Base-by-base conservation (phyloP, 2,113 vertebrate species). In the Gavialis gangeticus region DNA sequence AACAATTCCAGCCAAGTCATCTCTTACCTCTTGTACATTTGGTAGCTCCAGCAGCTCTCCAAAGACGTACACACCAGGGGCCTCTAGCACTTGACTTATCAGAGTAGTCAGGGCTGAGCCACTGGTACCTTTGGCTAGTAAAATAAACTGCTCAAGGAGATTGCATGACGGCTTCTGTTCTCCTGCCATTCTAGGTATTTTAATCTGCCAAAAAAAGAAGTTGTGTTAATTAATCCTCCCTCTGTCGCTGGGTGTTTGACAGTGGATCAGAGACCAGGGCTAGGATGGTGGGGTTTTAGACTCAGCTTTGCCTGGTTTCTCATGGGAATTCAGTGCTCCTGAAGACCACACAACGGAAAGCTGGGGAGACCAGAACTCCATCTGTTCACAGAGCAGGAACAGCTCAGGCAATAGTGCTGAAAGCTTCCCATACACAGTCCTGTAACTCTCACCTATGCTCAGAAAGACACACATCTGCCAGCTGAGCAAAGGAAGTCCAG, bases 1-100 rank as follows among this genome's bases (percentile, higher is more conserved):
- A 34, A 11, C 4, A 90, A 86, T 59, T 60, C 79, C 69, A 86
- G 0, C 87, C 58, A 92, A 63, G 18, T 82, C 22, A 34, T 15
- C 13, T 90, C 97, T 97, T 98, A 99, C 98, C 98, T 98, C 98
- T 97, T 98, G 98, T 77, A 99, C 98, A 25, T 98, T 98, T 69
- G 98, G 95, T 93, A 99, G 96, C 85, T 98, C 98, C 96, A 99
- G 89, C 30, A 99, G 95, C 92, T 99, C 98, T 88, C 98, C 98
- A 0, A 99, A 99, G 66, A 98, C 98, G 73, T 98, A 99, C 56
- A 99, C 98, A 30, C 98, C 98, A 30, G 98, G 98, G 77, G 98
- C 98, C 80, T 99, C 98, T 91, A 99, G 95, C 81, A 99, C 98
- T 97, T 98, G 98, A 91, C 96, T 98, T 94, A 99, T 98, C 63